phyloP scores from a whole-genome alignment of 2,888 invertebrate species.

The Parapristionchus giblindavisi region DNA sequence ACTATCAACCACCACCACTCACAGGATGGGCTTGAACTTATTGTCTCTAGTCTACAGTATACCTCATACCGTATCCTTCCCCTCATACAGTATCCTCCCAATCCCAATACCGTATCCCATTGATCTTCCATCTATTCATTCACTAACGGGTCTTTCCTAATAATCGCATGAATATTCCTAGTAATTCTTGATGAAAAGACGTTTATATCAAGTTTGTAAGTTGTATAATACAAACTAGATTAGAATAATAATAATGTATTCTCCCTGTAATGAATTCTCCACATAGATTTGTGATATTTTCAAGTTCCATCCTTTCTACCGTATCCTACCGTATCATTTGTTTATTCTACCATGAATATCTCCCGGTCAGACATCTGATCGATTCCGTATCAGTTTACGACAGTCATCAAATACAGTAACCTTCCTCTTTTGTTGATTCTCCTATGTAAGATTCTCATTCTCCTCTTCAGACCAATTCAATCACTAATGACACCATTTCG shows the following conservation, averaged over 20 bases:
- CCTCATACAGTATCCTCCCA: background rate
- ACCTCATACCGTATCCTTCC: no score
- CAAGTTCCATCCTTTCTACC: background rate
- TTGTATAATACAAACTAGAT: no score
- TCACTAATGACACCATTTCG: no score
- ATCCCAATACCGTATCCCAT: background rate
- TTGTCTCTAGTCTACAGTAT: no score
- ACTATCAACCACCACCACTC: conserved; percentile 33
- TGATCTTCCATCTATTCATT: background rate
- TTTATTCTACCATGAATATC: background rate
- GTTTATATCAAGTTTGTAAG: no score
- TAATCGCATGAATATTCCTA: background rate
- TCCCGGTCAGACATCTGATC: conserved; percentile 25
- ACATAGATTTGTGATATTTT: background rate
- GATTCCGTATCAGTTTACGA: conserved; percentile 7
- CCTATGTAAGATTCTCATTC: background rate
- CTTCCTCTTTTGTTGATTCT: background rate
- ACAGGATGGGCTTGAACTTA: no score
- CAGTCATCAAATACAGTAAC: background rate
- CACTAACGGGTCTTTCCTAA: conserved; percentile 1
- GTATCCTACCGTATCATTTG: conserved; percentile 14
- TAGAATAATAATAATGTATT: no score
- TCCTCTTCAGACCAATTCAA: background rate
- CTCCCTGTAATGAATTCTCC: no score
- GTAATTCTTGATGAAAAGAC: background rate